Evolutionary conservation across 1,140 invertebrate species (phyloP), one percentile per base, ranked within the genome.

Genomic region (Heliconius hewitsoni): DNA sequence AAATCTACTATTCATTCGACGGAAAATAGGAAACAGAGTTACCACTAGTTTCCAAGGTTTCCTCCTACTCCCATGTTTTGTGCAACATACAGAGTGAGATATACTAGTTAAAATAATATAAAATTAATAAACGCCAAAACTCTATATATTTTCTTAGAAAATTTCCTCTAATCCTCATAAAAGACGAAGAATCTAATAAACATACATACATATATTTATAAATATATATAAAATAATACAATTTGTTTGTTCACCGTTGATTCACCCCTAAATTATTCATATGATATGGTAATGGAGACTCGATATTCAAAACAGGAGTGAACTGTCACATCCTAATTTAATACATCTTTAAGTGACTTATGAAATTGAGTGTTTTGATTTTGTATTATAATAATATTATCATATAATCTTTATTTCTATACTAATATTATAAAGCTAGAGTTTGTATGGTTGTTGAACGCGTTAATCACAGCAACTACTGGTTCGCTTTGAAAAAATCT

Each of bases 301-400:
- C 55, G 55, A 57, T 57, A 57, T 57, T 57, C 55, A 57, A n/a
- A 57, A 57, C 55, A 57, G 55, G 55, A 57, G 55, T 57, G 55
- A 57, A 23, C 55, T 57, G 55, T 57, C 55, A 57, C 19, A 57
- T 57, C n/a, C 55, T 57, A 57, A 57, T 57, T 57, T n/a, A 57
- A 57, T 57, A 57, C n/a, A 23, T 57, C 55, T 57, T 57, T 57
- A 57, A 57, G 8, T 57, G 19, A 57, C 55, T 57, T 57, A n/a
- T 57, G 19, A 57, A 57, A 57, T 57, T 8, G 9, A 57, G 55
- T 57, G n/a, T 57, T n/a, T 57, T 57, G n/a, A 19, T 23, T 57
- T 9, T 57, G 9, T 57, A 23, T 57, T 2, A 18, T 6, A 18
- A 55, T 52, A 52, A 19, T 52, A 6, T 18, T 8, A 23, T n/a